Evolutionary conservation across 1,140 invertebrate species (phyloP).

Genomic region (Neuroterus valhalla): DNA sequence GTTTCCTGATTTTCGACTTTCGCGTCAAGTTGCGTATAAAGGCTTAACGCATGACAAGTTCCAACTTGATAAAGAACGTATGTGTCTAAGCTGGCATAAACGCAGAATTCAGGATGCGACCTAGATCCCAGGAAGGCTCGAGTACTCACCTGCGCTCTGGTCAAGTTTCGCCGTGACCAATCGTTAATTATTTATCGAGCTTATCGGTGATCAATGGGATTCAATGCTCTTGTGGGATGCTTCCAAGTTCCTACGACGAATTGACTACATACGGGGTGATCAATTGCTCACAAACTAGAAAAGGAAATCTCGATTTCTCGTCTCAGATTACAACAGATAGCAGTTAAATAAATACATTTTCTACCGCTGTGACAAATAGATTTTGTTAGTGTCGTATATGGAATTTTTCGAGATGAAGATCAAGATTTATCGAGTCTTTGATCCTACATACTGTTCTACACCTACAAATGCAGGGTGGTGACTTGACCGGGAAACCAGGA

Average conservation of each 20-base stretch:
- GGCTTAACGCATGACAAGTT: constrained; percentile 23
- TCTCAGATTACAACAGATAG: constrained; percentile 22
- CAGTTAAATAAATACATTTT: constrained; percentile 4
- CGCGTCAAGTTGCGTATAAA: constrained; percentile 26
- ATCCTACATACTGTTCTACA: too few relatives aligned
- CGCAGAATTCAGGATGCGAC: constrained; percentile 67
- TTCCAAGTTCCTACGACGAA: constrained; percentile 32
- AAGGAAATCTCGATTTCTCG: constrained; percentile 27
- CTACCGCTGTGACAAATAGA: constrained; percentile 19
- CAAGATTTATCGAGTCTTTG: too few relatives aligned
- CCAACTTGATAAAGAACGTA: constrained; percentile 1
- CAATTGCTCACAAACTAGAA: constrained; percentile 17
- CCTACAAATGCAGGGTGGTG: too few relatives aligned
- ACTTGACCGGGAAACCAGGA: too few relatives aligned
- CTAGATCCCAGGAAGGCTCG: constrained; percentile 66
- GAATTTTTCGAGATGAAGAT: background rate
- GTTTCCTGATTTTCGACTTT: constrained; percentile 32
- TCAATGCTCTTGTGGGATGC: constrained; percentile 48
- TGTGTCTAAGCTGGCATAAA: constrained; percentile 17
- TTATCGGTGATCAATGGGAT: constrained; percentile 58
- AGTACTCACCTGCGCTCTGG: constrained; percentile 41
- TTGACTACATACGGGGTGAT: constrained; percentile 21
- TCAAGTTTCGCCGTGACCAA: constrained; percentile 57
- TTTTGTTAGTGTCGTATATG: background rate
- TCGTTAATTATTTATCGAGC: constrained; percentile 58